phyloP scores from a whole-genome alignment of 2,888 invertebrate genomes.

The Microctonus aethiopoides region DNA sequence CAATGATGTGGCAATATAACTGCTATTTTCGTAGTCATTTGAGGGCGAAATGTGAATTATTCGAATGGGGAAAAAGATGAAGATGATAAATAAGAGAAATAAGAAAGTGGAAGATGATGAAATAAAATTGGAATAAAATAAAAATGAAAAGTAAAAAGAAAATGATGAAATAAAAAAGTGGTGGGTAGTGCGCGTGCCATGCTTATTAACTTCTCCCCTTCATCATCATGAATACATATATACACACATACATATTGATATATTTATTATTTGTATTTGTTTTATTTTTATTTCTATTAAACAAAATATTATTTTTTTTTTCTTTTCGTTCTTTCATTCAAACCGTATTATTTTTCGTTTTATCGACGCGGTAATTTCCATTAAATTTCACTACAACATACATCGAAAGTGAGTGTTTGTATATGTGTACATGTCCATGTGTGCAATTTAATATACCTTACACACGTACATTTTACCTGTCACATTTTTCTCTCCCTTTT shows the following conservation, averaged over 20 bases:
- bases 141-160: neutral
- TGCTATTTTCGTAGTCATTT: constrained; percentile 32
- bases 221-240: neutral
- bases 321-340: no score
- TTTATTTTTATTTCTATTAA: constrained; percentile 34
- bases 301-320: constrained; percentile 18
- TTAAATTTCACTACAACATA: neutral
- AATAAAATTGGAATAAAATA: constrained; percentile 1
- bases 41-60: constrained; percentile 15
- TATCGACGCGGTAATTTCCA: neutral
- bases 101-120: constrained; percentile 33
- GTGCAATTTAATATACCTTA: neutral
- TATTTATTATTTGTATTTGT: constrained; percentile 48
- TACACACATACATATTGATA: constrained; percentile 28
- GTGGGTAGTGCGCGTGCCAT: constrained; percentile 55
- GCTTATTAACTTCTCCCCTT: constrained; percentile 54
- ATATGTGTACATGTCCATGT: no score
- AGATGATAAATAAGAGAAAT: constrained; percentile 25
- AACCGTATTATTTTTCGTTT: neutral
- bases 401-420: no score
- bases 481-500: neutral
- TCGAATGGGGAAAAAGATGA: constrained; percentile 28
- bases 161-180: constrained; percentile 33
- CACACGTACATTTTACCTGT: constrained; percentile 22
- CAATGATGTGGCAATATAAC: no score